These are phyloP conservation scores for Lasioglossum albipes DNA, from an alignment of 1,140 invertebrate genomes.

Conservation along the genomic window DNA sequence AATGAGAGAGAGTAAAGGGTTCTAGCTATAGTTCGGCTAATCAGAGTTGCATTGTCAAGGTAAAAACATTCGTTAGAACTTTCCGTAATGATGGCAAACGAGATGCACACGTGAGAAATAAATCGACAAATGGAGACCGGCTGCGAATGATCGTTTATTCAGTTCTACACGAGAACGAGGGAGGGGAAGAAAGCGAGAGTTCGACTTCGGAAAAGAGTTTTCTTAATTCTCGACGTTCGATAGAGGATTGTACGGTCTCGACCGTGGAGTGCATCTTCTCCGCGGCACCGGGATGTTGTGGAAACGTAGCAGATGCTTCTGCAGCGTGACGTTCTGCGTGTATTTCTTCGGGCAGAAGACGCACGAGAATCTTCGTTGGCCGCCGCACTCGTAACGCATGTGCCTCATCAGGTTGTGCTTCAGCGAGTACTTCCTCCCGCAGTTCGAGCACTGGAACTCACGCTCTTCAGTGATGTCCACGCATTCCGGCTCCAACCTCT, in stretches of 20 bases:
- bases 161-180: neutral
- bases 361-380: conserved; percentile 77
- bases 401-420: conserved; percentile 78
- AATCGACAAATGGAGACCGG: conserved; percentile 22
- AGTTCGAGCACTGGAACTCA: conserved; percentile 71
- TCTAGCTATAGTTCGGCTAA: neutral
- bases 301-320: conserved; percentile 69
- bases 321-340: conserved; percentile 75
- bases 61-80: neutral
- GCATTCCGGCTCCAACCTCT: neutral
- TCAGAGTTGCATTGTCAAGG: neutral
- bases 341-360: conserved; percentile 77
- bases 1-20: neutral
- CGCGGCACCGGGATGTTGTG: conserved; percentile 56
- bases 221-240: neutral
- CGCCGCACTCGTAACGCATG: conserved; percentile 80
- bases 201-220: neutral
- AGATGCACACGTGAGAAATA: neutral
- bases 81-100: neutral
- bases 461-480: conserved; percentile 25
- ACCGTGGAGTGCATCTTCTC: conserved; percentile 6
- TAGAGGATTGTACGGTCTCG: neutral
- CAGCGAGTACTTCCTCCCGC: conserved; percentile 78
- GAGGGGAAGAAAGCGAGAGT: neutral
- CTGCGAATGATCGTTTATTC: conserved; percentile 27